These are phyloP conservation scores for Calliopsis andreniformis DNA, from an alignment of 1,140 invertebrate species.

Conservation along the genomic window DNA sequence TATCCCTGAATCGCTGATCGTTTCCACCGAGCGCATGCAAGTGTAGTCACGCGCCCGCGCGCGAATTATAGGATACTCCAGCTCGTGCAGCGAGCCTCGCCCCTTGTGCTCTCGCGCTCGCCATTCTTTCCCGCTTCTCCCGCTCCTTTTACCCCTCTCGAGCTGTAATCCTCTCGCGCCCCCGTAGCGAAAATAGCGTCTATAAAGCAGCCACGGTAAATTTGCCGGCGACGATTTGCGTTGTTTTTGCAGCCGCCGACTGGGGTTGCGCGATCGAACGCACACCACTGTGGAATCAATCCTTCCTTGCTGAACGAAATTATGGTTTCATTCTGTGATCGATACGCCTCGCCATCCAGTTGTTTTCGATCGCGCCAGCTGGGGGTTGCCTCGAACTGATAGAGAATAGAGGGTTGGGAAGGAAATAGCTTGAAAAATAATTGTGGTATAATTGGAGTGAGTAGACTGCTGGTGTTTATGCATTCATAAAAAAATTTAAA, in stretches of 20 bases:
- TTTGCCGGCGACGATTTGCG: constrained; percentile 66
- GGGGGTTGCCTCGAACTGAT: not conserved
- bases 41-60: not conserved
- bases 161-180: constrained; percentile 47
- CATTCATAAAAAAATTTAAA: too few relatives aligned
- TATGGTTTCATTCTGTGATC: constrained; percentile 18
- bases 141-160: constrained; percentile 23
- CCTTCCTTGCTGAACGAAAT: constrained; percentile 23
- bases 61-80: constrained; percentile 42
- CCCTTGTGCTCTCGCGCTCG: constrained; percentile 2
- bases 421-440: too few relatives aligned
- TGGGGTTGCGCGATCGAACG: not conserved
- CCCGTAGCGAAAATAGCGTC: constrained; percentile 53
- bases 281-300: constrained; percentile 21
- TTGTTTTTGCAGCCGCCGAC: constrained; percentile 66
- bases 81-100: constrained; percentile 1
- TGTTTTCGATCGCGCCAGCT: not conserved
- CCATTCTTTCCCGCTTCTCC: not conserved
- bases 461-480: too few relatives aligned
- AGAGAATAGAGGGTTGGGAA: too few relatives aligned
- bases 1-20: constrained; percentile 24
- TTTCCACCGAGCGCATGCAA: constrained; percentile 12
- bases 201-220: constrained; percentile 66
- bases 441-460: too few relatives aligned
- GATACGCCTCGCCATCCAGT: not conserved